A percentile compares a stretch with the other conserved stretches of the same genome.
phyloP scores from a whole-genome alignment of 2,888 invertebrate genomes.

The Drosophila birchii region DNA sequence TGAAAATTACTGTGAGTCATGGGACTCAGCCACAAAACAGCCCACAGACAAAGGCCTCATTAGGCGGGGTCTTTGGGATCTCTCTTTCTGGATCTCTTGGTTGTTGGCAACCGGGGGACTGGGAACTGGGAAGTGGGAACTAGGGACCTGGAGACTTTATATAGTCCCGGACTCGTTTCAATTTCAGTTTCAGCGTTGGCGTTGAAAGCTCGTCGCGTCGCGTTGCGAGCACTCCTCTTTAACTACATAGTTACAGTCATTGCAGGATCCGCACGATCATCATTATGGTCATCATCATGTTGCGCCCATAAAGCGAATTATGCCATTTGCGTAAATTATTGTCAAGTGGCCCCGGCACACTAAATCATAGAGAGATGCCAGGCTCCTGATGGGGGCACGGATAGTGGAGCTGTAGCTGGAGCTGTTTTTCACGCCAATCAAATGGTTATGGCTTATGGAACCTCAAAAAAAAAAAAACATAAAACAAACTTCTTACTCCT shows the following conservation, averaged over 20 bases:
- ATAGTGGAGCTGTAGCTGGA: slow-evolving; percentile 11
- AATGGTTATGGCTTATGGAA: slow-evolving; percentile 31
- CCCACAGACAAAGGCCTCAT: slow-evolving; percentile 77
- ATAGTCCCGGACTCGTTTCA: slow-evolving; percentile 55
- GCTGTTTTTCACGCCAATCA: slow-evolving; percentile 67
- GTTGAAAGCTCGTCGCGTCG: slow-evolving; percentile 73
- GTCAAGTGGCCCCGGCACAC: slow-evolving; percentile 66
- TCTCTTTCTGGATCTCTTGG: slow-evolving; percentile 15
- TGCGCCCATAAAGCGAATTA: slow-evolving; percentile 69
- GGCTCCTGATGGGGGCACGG: slow-evolving; percentile 42
- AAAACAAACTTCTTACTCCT: slow-evolving; percentile 4
- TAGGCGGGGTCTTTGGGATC: slow-evolving; percentile 64
- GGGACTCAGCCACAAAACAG: slow-evolving; percentile 27
- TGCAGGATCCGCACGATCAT: slow-evolving; percentile 58
- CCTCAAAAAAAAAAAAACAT: neutral
- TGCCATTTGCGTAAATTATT: slow-evolving; percentile 81
- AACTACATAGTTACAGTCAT: slow-evolving; percentile 74
- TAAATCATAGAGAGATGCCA: slow-evolving; percentile 69
- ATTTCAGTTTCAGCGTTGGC: slow-evolving; percentile 80
- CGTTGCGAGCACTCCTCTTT: slow-evolving; percentile 67
- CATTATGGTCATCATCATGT: slow-evolving; percentile 51
- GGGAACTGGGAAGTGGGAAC: slow-evolving; percentile 15
- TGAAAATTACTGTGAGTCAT: slow-evolving; percentile 71
- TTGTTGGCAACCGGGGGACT: neutral
- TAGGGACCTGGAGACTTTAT: slow-evolving; percentile 19